Evolutionary conservation across 2,888 invertebrate genomes (phyloP).

Genomic region (Helicoverpa assulta): DNA sequence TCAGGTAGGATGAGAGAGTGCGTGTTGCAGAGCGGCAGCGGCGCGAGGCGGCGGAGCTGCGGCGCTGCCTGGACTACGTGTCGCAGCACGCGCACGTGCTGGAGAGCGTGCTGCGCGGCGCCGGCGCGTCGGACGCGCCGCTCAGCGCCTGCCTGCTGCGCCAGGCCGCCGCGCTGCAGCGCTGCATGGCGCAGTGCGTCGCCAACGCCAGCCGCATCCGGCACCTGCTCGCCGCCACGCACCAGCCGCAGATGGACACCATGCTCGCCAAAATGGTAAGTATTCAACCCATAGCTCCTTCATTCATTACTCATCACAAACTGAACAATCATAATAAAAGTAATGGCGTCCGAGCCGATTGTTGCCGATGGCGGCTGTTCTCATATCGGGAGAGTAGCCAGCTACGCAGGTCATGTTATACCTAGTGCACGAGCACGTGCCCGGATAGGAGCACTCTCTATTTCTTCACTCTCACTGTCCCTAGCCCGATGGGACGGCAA

Average conservation of each 20-base stretch:
- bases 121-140: slow-evolving; percentile 72
- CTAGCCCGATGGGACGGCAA: too few species aligned
- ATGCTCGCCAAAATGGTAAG: slow-evolving; percentile 88
- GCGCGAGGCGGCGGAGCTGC: slow-evolving; percentile 83
- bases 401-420: too few species aligned
- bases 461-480: too few species aligned
- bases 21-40: slow-evolving; percentile 81
- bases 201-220: slow-evolving; percentile 86
- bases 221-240: slow-evolving; percentile 81
- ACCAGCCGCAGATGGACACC: slow-evolving; percentile 87
- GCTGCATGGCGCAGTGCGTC: slow-evolving; percentile 88
- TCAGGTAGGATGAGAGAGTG: not conserved
- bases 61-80: slow-evolving; percentile 87
- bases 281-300: slow-evolving; percentile 20
- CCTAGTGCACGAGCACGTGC: too few species aligned
- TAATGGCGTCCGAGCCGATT: too few species aligned
- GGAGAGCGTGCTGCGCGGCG: slow-evolving; percentile 84
- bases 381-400: too few species aligned
- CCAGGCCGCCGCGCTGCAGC: slow-evolving; percentile 86
- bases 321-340: too few species aligned
- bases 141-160: slow-evolving; percentile 83
- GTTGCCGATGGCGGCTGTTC: too few species aligned
- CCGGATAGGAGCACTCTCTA: too few species aligned
- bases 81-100: slow-evolving; percentile 86
- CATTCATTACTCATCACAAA: too few species aligned